These are phyloP conservation scores for Ophraella communa DNA, from an alignment of 2,888 invertebrate species.

Conservation along the genomic window DNA sequence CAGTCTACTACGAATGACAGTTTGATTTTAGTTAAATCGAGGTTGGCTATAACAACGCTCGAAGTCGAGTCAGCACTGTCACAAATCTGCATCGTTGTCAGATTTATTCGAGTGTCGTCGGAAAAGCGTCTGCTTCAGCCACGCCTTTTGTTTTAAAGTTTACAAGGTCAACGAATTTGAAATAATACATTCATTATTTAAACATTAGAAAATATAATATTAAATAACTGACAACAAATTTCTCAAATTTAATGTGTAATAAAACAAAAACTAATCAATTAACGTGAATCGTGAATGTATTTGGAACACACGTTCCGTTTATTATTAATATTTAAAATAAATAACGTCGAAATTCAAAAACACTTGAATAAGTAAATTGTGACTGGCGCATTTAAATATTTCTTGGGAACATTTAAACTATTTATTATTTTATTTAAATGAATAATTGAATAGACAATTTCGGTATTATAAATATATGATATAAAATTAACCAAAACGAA, in stretches of 20 bases:
- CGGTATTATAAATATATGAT: too few species aligned
- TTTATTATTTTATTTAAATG: too few species aligned
- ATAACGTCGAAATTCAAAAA: too few species aligned
- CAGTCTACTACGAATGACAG: constrained; percentile 34
- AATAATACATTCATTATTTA: background rate
- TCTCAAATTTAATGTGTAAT: background rate
- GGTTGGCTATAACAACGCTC: constrained; percentile 20
- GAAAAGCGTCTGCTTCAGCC: constrained; percentile 6
- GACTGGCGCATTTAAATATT: too few species aligned
- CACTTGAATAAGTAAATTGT: too few species aligned
- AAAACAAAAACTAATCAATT: background rate
- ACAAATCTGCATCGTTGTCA: constrained; percentile 12
- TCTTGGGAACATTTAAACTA: too few species aligned
- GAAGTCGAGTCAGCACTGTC: constrained; percentile 16
- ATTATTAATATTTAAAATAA: too few species aligned
- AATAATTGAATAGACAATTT: too few species aligned
- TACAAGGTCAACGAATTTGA: constrained; percentile 10
- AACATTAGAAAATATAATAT: background rate
- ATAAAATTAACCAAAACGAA: too few species aligned
- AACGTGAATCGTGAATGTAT: too few species aligned
- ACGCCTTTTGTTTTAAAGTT: constrained; percentile 16
- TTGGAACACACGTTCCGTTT: too few species aligned
- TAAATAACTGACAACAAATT: background rate
- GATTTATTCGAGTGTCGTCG: background rate
- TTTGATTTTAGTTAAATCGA: constrained; percentile 18